Percentiles rank a stretch among this genome's conserved stretches.
phyloP scores from a whole-genome alignment of 2,797 vertebrate genomes.

The Chaunax sp. region DNA sequence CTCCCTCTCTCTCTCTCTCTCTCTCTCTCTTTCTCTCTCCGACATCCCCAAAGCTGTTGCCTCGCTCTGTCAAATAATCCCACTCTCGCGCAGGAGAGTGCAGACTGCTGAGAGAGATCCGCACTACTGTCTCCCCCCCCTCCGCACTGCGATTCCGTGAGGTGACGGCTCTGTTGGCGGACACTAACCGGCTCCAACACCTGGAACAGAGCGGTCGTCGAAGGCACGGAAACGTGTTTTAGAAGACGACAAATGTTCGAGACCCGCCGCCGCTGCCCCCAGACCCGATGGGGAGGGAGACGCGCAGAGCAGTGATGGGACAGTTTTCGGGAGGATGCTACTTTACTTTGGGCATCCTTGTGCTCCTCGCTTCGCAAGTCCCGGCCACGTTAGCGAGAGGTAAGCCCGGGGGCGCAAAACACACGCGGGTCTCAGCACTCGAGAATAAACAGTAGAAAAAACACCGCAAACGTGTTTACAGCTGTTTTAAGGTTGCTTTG shows the following conservation, averaged over 20 bases:
- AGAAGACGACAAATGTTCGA: constrained; percentile 66
- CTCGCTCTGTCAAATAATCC: constrained; percentile 54
- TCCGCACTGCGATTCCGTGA: constrained; percentile 65
- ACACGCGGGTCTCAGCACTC: too few relatives aligned
- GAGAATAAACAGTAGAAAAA: not conserved
- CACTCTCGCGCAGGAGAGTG: constrained; percentile 57
- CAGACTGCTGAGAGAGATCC: constrained; percentile 41
- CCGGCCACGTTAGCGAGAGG: constrained; percentile 71
- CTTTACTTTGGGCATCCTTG: constrained; percentile 72
- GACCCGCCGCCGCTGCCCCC: constrained; percentile 65
- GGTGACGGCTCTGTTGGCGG: constrained; percentile 45
- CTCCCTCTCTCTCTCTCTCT: constrained; percentile 4
- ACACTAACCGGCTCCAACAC: constrained; percentile 25
- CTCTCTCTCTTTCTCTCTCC: constrained; percentile 10
- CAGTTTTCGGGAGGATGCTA: constrained; percentile 75
- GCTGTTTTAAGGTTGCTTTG: not conserved
- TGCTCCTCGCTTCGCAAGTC: constrained; percentile 65
- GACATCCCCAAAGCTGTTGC: constrained; percentile 26
- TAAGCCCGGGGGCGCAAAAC: constrained; percentile 47
- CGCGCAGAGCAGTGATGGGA: constrained; percentile 79
- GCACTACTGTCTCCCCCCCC: constrained; percentile 23
- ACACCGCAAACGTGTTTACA: not conserved
- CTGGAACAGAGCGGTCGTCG: constrained; percentile 30
- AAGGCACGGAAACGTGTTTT: constrained; percentile 46
- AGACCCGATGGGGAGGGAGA: constrained; percentile 68